phyloP scores from a whole-genome alignment of 2,797 vertebrate genomes.

The Poeciliopsis presidionis region DNA sequence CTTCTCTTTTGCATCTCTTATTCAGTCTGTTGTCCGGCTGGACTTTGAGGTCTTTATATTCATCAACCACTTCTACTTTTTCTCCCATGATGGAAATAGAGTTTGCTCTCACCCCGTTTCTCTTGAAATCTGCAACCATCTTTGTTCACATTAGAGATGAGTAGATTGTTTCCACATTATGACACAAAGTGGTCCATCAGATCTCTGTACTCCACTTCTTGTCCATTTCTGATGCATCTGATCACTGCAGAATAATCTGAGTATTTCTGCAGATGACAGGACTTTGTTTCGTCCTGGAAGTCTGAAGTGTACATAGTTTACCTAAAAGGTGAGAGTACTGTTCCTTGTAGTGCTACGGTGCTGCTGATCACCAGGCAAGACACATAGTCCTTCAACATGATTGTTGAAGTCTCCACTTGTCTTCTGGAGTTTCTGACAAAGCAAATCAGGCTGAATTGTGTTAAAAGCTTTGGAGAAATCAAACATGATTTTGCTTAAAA shows the following conservation, averaged over 20 bases:
- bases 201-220: not conserved
- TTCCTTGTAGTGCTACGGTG: not conserved
- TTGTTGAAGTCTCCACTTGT: not conserved
- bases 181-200: not conserved
- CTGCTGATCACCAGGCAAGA: not conserved
- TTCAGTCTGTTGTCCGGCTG: not conserved
- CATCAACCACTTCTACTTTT: not conserved
- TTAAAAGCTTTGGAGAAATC: not conserved
- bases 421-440: not conserved
- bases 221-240: not conserved
- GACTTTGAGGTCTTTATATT: not conserved
- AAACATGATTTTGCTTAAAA: not conserved
- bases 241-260: not conserved
- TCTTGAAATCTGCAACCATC: not conserved
- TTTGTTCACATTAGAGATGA: not conserved
- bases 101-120: not conserved
- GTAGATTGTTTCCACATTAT: not conserved
- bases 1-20: not conserved
- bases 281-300: not conserved
- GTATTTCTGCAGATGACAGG: not conserved
- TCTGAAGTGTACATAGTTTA: not conserved
- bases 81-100: not conserved
- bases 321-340: not conserved
- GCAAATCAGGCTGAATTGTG: not conserved
- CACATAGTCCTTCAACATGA: not conserved